Evolutionary conservation across 2,797 vertebrate genomes (phyloP).

Genomic region (Propithecus deckenii): DNA sequence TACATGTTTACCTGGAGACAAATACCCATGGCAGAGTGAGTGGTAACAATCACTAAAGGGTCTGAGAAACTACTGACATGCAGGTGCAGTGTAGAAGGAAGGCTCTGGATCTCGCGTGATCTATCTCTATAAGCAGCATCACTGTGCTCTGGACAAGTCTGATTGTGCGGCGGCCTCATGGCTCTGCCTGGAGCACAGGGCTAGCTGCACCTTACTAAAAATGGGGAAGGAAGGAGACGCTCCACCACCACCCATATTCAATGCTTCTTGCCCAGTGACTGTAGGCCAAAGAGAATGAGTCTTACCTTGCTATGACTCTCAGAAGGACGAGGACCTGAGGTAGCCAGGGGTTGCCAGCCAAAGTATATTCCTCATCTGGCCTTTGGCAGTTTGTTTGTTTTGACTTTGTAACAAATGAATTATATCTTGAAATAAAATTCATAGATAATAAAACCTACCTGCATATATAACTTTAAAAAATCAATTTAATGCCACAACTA

Average conservation of each 20-base stretch:
- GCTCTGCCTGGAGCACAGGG: background rate
- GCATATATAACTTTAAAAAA: background rate
- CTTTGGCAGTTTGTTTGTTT: background rate
- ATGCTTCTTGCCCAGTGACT: background rate
- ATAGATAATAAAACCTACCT: background rate
- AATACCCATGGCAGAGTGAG: background rate
- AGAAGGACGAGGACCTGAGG: background rate
- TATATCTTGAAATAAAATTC: conserved; percentile 33
- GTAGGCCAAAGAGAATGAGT: background rate
- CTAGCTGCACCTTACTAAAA: background rate
- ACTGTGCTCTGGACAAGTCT: background rate
- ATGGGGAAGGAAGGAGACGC: background rate
- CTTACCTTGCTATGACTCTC: background rate
- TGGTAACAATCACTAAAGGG: background rate
- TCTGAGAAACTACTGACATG: background rate
- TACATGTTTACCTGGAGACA: background rate
- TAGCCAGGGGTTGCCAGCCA: background rate
- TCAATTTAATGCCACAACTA: background rate
- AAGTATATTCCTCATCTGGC: background rate
- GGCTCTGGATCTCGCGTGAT: background rate
- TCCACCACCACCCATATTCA: background rate
- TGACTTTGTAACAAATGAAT: background rate
- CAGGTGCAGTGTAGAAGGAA: background rate
- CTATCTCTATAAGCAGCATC: background rate
- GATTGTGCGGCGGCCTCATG: rapidly evolving